Conservation (phyloP, 2,113 vertebrate species). For the Copsychus sechellarum region DNA sequence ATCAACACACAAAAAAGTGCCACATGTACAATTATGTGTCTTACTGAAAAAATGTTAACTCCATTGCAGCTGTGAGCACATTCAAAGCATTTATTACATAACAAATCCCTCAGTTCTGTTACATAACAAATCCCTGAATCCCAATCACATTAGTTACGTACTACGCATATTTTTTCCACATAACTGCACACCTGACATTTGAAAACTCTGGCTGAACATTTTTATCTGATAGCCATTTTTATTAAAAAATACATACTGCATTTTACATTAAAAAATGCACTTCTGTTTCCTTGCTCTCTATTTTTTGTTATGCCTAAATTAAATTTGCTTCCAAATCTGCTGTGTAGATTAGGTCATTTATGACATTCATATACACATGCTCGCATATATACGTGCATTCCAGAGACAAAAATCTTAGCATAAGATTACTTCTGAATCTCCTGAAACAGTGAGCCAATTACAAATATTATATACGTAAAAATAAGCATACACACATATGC, state of each 20-base stretch:
- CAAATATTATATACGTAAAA: background rate
- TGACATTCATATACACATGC: background rate
- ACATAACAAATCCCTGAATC: constrained; percentile 33
- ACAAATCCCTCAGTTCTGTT: constrained; percentile 3
- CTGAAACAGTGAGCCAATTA: background rate
- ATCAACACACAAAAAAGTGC: background rate
- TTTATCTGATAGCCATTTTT: background rate
- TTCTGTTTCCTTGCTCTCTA: background rate
- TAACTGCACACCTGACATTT: constrained; percentile 16
- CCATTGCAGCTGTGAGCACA: background rate
- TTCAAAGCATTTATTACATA: background rate
- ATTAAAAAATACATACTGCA: background rate
- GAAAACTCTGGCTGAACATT: background rate
- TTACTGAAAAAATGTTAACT: background rate
- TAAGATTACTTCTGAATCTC: background rate
- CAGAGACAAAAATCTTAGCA: background rate
- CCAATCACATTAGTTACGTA: background rate
- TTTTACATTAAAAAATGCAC: background rate
- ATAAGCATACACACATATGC: background rate
- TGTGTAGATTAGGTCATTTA: background rate
- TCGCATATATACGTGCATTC: accelerated
- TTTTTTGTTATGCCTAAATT: background rate
- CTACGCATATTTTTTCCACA: background rate
- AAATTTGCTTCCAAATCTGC: background rate
- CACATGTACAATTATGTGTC: background rate